A percentile compares a stretch with the other conserved stretches of the same genome.
These are phyloP conservation scores for Chaetura pelagica DNA, from an alignment of 2,113 vertebrate genomes.

Conservation along the genomic window DNA sequence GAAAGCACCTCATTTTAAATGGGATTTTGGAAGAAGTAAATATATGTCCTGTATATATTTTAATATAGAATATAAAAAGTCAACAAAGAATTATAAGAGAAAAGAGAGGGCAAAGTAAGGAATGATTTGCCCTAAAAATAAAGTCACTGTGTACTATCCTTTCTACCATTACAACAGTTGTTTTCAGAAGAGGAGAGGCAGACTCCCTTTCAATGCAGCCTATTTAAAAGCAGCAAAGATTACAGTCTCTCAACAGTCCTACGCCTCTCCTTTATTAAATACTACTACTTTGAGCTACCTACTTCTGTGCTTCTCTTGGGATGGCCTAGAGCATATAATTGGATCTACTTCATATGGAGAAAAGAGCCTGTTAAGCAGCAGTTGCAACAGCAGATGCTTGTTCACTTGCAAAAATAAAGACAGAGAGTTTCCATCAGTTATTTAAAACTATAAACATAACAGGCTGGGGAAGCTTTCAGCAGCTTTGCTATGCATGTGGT, in stretches of 20 bases:
- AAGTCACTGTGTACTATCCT: background rate
- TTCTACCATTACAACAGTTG: background rate
- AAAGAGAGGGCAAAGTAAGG: background rate
- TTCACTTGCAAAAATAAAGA: constrained; percentile 21
- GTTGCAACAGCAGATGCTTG: background rate
- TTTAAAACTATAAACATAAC: constrained; percentile 18
- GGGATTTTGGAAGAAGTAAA: background rate
- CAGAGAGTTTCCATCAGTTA: constrained; percentile 4
- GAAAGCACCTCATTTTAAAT: background rate
- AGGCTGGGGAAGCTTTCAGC: background rate
- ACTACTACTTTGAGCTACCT: background rate
- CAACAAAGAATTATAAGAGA: background rate
- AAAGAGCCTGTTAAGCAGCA: constrained; percentile 15
- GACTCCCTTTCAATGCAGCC: background rate
- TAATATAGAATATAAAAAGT: background rate
- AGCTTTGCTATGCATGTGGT: background rate
- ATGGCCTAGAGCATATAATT: background rate
- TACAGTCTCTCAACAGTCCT: background rate
- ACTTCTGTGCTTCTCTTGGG: constrained; percentile 10
- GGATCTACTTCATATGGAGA: constrained; percentile 2
- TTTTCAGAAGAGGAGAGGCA: background rate
- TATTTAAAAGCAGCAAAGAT: background rate
- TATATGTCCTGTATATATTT: background rate
- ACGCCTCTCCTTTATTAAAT: background rate
- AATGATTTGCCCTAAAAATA: background rate